Conservation (phyloP, 2,888 invertebrate species). For the Tiphia femorata region DNA sequence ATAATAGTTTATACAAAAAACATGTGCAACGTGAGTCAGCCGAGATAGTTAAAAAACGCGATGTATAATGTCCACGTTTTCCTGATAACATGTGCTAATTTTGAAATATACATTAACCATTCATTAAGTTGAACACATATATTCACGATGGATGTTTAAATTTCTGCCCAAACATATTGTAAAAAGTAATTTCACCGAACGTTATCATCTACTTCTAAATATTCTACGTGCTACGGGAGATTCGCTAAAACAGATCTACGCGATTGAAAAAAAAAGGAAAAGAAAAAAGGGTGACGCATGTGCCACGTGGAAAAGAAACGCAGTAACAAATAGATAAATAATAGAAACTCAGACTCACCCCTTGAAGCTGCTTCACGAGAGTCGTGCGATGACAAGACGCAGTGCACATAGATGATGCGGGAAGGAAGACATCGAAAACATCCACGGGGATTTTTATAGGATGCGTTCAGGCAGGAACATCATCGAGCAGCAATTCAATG, state of each 20-base stretch:
- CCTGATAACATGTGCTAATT: no score
- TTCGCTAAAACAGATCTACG: background rate
- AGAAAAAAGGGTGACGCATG: slow-evolving; percentile 3
- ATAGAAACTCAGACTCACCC: slow-evolving; percentile 61
- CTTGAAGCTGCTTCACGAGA: slow-evolving; percentile 62
- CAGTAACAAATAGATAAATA: slow-evolving; percentile 26
- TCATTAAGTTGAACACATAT: background rate
- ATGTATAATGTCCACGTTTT: no score
- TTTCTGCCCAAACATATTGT: no score
- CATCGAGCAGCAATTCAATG: slow-evolving; percentile 59
- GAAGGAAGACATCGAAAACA: slow-evolving; percentile 67
- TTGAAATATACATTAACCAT: no score
- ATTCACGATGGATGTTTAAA: background rate
- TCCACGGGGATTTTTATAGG: slow-evolving; percentile 60
- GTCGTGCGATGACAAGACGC: slow-evolving; percentile 60
- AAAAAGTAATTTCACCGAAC: no score
- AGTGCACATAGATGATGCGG: slow-evolving; percentile 65
- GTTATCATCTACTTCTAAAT: background rate
- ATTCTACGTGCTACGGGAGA: background rate
- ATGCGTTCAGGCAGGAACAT: slow-evolving; percentile 64
- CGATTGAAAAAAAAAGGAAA: no score
- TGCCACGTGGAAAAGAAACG: slow-evolving; percentile 3
- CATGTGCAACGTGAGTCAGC: no score
- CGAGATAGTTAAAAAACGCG: background rate
- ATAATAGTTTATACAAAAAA: no score